Base-by-base conservation (phyloP, 2,888 invertebrate genomes). In the Plagodis pulveraria region DNA sequence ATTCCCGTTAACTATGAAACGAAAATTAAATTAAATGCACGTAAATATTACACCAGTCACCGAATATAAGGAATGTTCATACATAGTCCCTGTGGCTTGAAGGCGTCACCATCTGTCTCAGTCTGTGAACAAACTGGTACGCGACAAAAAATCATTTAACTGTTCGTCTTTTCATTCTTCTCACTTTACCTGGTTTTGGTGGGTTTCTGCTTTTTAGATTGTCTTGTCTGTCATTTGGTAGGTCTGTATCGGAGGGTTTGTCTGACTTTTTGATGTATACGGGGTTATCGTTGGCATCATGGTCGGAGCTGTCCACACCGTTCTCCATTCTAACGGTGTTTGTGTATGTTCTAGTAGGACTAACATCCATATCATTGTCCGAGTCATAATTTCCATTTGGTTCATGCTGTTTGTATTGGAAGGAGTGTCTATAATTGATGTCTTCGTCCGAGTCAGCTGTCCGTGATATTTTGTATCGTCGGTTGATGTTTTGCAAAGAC, bases 141-240 rank as follows among this genome's bases (percentile, higher is more conserved):
- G 88, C 88, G 59, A 89, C 78, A 84, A 87, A 77, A 62, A 91
- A 92, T 93, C 93, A 93, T 91, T 92, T 92, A 59, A 87, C 85
- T 67, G 90, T 89, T 81, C 89, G 78, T 70, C 83, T 78, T 78
- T 77, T 87, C 12, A 75, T 68, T 76, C 74, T 88, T 77, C 87
- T 86, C 81, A 87, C 85, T 86, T 83, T 89, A 9, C 86, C 80
- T 57, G 71, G 60, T 62, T 87, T 86, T 0, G 83, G 81, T 63
- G 35, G 51, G 44, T 59, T 54, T 40, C 85, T 90, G 64, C 68
- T 73, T 64, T 82, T 89, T 0, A 89, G 66, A n/a, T 89, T 83
- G 63, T 91, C 92, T 52, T 88, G 6, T 44, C 51, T 44, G 6
- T 38, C 49, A 62, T 88, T 84, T 22, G 88, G 87, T 59, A 88